Conservation (phyloP, 2,797 vertebrate species). For the Takifugu ocellatus region DNA sequence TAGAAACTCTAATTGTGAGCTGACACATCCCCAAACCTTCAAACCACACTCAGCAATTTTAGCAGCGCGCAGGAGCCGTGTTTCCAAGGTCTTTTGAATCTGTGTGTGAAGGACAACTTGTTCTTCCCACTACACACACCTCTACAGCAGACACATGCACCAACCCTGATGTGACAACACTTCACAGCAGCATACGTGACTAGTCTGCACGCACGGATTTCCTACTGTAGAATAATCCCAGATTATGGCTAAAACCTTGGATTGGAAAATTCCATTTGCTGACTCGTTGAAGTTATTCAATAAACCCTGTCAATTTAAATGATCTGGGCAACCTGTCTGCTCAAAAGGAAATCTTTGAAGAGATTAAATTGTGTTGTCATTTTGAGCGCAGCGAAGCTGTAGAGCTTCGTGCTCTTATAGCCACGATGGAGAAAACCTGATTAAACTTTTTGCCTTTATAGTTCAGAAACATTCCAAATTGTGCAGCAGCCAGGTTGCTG, state of each 20-base stretch:
- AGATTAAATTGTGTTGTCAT: too few species aligned
- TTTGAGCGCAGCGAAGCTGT: neutral
- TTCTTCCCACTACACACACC: too few species aligned
- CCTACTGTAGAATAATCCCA: neutral
- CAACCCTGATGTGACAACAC: too few species aligned
- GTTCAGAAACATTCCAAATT: conserved; percentile 8
- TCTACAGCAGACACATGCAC: too few species aligned
- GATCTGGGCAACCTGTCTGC: too few species aligned
- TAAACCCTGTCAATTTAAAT: too few species aligned
- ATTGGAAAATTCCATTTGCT: too few species aligned
- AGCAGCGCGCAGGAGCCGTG: neutral
- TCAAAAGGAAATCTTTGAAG: too few species aligned
- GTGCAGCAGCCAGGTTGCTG: conserved; percentile 17
- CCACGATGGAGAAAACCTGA: conserved; percentile 1
- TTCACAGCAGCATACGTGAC: too few species aligned
- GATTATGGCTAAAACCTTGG: too few species aligned
- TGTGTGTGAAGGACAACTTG: neutral
- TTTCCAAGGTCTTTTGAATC: conserved; percentile 4
- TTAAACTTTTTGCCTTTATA: conserved; percentile 22
- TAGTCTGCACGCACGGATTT: neutral
- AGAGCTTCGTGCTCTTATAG: neutral
- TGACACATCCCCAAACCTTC: neutral
- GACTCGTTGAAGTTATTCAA: too few species aligned
- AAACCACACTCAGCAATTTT: neutral
- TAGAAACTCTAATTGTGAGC: conserved; percentile 26